Conservation (phyloP, 2,113 vertebrate species). For the Gila orcuttii region DNA sequence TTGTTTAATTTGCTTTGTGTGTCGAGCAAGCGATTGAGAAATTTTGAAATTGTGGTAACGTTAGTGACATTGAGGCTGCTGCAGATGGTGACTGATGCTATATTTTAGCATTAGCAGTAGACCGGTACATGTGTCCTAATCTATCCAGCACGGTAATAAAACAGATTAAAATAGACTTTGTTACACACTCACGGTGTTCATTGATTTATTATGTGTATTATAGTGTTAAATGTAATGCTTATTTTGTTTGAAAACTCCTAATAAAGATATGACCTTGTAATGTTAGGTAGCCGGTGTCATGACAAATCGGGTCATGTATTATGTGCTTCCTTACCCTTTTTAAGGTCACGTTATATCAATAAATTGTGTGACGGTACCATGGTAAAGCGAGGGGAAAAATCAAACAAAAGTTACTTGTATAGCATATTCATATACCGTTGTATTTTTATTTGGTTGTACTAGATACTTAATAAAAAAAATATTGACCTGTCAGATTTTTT, state of each 20-base stretch:
- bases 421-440: neutral
- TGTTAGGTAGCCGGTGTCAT: neutral
- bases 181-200: neutral
- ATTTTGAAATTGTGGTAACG: neutral
- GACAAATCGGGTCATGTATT: neutral
- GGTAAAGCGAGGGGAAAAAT: neutral
- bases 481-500: neutral
- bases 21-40: neutral
- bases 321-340: neutral
- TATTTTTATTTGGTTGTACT: neutral
- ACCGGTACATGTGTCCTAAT: neutral
- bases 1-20: neutral
- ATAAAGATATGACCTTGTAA: neutral
- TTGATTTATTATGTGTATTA: neutral
- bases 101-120: conserved; percentile 5
- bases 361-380: neutral
- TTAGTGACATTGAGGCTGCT: neutral
- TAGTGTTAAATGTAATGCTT: neutral
- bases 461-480: neutral
- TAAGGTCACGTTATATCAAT: neutral
- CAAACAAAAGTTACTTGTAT: neutral
- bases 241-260: neutral
- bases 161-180: neutral
- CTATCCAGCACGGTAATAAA: neutral
- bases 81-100: neutral